Base-by-base conservation (phyloP, 2,797 vertebrate genomes). In the Pygocentrus nattereri region DNA sequence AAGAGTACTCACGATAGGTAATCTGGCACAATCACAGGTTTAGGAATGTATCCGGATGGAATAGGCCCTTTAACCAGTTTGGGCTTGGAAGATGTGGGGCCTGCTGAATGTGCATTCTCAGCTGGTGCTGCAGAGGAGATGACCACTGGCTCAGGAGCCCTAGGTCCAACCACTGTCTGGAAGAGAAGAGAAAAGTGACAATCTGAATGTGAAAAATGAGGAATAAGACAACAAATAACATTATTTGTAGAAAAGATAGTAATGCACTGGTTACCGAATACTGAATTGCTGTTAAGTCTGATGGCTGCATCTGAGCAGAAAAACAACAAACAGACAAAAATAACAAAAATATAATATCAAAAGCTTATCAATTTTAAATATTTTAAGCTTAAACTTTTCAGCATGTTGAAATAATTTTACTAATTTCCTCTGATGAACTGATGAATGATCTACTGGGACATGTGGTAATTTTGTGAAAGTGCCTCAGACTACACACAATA, bases 21-120 rank as follows among this genome's bases (percentile, higher is more conserved):
- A 90, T 99, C 98, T 0, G 98, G 97, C 91, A 99, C 96, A 78
- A 99, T 94, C 13, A 99, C 95, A 0, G 98, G 97, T 83, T 97
- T 98, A 0, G 98, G 98, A 76, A 98, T 97, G 91, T 98, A 95
- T 34, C 98, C 98, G 0, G 96, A 92, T 0, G 97, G 98, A 74
- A 99, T 99, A 13, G 95, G 88, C 44, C 96, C 96, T 87, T 96
- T 97, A 21, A 96, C 73, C 1, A 97, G 67, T 78, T 95, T 95
- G 0, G 94, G 91, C 69, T 93, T 94, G 88, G 88, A 74, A 74
- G 92, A 88, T n/a, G 85, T 49, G 34, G 90, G 79, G 74, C 31
- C 56, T 0, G 85, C 56, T 73, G 89, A 87, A 0, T 86, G 79
- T 58, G 76, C 78, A 10, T 84, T 75, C 3, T 85, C 84, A 76